These are phyloP conservation scores for Hemibagrus guttatus DNA, from an alignment of 2,797 vertebrate genomes.

Conservation along the genomic window DNA sequence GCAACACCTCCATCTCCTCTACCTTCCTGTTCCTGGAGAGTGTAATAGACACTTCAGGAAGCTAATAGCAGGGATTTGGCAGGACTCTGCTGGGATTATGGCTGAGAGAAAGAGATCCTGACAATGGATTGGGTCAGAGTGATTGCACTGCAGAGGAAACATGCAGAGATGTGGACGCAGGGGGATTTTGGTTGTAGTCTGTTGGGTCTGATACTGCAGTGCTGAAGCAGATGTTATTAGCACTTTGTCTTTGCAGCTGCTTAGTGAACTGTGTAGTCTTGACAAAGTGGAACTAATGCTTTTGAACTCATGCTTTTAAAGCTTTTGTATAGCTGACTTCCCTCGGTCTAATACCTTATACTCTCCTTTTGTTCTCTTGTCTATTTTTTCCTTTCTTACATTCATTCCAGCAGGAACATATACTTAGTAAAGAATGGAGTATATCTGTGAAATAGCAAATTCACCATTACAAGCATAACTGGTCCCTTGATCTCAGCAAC, in stretches of 20 bases:
- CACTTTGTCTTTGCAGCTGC: slow-evolving; percentile 20
- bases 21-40: background rate
- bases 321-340: background rate
- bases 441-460: background rate
- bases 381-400: background rate
- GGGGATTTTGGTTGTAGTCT: slow-evolving; percentile 22
- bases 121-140: background rate
- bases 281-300: slow-evolving; percentile 10
- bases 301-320: background rate
- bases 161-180: background rate
- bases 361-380: background rate
- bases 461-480: background rate
- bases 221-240: slow-evolving; percentile 13
- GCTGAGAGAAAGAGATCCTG: slow-evolving; percentile 15
- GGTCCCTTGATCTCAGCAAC: background rate
- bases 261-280: background rate
- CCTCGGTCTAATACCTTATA: background rate
- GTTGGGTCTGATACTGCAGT: slow-evolving; percentile 13
- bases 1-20: background rate
- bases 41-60: slow-evolving; percentile 30
- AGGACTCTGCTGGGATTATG: slow-evolving; percentile 5
- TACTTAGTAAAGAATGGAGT: background rate
- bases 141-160: slow-evolving; percentile 21
- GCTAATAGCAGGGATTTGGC: slow-evolving; percentile 27
- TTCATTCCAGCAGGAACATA: slow-evolving; percentile 2